These are phyloP conservation scores for Hermodice carunculata DNA, from an alignment of 2,888 invertebrate genomes.

Conservation along the genomic window DNA sequence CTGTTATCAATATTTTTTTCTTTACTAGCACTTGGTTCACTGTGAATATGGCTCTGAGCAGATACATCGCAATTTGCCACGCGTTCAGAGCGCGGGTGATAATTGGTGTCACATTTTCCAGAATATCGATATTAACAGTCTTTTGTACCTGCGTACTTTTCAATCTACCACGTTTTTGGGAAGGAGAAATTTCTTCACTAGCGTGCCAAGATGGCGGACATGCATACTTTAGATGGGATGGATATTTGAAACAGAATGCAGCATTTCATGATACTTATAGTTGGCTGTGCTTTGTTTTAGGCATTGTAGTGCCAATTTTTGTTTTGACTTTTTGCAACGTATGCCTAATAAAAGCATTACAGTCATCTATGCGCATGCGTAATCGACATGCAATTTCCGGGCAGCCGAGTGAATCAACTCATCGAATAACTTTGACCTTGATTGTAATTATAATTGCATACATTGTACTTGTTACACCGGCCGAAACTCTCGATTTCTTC, in stretches of 20 bases:
- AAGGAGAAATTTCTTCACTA: slow-evolving; percentile 12
- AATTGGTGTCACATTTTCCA: slow-evolving; percentile 59
- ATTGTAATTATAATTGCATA: slow-evolving; percentile 64
- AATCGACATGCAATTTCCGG: too few relatives aligned
- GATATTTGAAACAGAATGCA: slow-evolving; percentile 8
- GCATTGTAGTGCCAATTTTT: slow-evolving; percentile 61
- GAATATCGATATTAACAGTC: slow-evolving; percentile 50
- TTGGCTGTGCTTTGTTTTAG: slow-evolving; percentile 57
- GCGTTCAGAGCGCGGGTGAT: slow-evolving; percentile 64
- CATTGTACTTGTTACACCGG: slow-evolving; percentile 61
- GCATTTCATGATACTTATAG: slow-evolving; percentile 20
- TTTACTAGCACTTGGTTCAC: slow-evolving; percentile 67
- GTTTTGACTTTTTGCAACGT: slow-evolving; percentile 63
- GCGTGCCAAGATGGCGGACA: slow-evolving; percentile 17
- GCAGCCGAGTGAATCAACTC: slow-evolving; percentile 13
- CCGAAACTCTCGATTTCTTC: slow-evolving; percentile 62
- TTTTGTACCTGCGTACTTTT: slow-evolving; percentile 31
- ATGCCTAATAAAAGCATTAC: slow-evolving; percentile 53
- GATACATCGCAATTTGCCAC: slow-evolving; percentile 68
- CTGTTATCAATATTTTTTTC: slow-evolving; percentile 64
- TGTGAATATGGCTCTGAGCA: slow-evolving; percentile 65
- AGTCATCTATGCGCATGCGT: slow-evolving; percentile 47
- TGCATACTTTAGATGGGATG: slow-evolving; percentile 20
- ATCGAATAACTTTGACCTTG: slow-evolving; percentile 60
- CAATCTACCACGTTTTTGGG: slow-evolving; percentile 36